Evolutionary conservation across 2,888 invertebrate genomes (phyloP).

Genomic region (Ophion slaviceki): DNA sequence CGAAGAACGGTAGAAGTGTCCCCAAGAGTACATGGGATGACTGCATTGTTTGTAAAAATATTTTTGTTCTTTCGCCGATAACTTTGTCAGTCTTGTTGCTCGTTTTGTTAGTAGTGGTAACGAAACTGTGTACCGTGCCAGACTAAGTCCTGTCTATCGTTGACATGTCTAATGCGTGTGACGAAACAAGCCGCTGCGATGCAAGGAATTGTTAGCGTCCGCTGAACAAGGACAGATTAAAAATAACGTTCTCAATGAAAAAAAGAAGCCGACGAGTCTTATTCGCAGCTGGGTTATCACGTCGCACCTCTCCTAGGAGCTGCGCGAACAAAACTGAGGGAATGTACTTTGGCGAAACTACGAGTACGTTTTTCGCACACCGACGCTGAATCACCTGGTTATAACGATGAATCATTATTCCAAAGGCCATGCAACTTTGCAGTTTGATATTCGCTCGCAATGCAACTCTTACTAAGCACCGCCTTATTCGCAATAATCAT

Average conservation of each 20-base stretch:
- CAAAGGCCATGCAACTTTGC: constrained; percentile 44
- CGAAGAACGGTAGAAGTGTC: constrained; percentile 77
- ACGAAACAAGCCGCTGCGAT: constrained; percentile 43
- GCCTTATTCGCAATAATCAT: not conserved
- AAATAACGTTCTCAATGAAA: not conserved
- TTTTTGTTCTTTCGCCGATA: constrained; percentile 13
- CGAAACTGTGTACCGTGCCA: not conserved
- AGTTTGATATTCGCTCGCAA: constrained; percentile 11
- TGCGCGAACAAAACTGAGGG: constrained; percentile 37
- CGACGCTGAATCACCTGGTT: constrained; percentile 3
- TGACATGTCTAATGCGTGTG: constrained; percentile 35
- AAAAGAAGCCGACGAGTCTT: not conserved
- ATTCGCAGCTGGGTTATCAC: not conserved
- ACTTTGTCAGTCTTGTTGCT: constrained; percentile 21
- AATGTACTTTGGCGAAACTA: constrained; percentile 14
- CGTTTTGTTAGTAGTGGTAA: constrained; percentile 53
- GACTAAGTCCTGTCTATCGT: constrained; percentile 37
- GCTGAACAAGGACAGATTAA: not conserved
- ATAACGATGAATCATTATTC: constrained; percentile 41
- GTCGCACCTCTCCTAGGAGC: not conserved
- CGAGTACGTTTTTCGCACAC: not conserved
- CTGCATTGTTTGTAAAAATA: constrained; percentile 74
- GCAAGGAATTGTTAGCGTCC: constrained; percentile 46
- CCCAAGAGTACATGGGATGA: constrained; percentile 78
- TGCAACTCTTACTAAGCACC: not conserved